Percentiles rank a stretch among this genome's conserved stretches.
phyloP scores from a whole-genome alignment of 2,113 vertebrate species.

The Platichthys stellatus region DNA sequence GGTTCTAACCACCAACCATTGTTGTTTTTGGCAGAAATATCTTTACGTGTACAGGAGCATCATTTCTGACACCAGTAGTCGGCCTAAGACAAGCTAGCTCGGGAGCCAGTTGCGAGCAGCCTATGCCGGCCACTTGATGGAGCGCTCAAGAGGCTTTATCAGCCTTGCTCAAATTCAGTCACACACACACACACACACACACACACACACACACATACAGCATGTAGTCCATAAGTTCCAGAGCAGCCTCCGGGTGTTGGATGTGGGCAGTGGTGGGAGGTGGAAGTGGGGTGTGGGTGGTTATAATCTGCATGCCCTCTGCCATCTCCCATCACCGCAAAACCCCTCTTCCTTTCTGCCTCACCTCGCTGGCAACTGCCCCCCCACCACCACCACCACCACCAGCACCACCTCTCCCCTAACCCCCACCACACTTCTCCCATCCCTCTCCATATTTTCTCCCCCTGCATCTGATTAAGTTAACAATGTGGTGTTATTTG shows the following conservation, averaged over 20 bases:
- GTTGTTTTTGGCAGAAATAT: conserved; percentile 34
- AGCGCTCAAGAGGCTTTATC: conserved; percentile 36
- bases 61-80: conserved; percentile 11
- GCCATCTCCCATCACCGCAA: conserved; percentile 82
- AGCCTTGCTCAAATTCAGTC: conserved; percentile 13
- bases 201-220: neutral
- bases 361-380: conserved; percentile 41
- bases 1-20: conserved; percentile 11
- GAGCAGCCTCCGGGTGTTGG: conserved; percentile 43
- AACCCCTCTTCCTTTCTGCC: conserved; percentile 50
- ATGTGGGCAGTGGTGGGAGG: conserved; percentile 52
- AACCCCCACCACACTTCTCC: conserved; percentile 83
- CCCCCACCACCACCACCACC: neutral
- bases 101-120: conserved; percentile 30
- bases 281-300: conserved; percentile 48
- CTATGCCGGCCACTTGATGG: conserved; percentile 47
- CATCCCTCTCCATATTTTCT: conserved; percentile 92
- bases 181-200: neutral
- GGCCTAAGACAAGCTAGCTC: conserved; percentile 16
- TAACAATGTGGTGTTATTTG: conserved; percentile 99
- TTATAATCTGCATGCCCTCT: conserved; percentile 83
- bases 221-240: conserved; percentile 26
- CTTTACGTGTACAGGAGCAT: conserved; percentile 44
- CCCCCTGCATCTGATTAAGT: conserved; percentile 99
- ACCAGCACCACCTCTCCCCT: conserved; percentile 68